Conservation (phyloP, 2,113 vertebrate genomes). For the Scalopus aquaticus region DNA sequence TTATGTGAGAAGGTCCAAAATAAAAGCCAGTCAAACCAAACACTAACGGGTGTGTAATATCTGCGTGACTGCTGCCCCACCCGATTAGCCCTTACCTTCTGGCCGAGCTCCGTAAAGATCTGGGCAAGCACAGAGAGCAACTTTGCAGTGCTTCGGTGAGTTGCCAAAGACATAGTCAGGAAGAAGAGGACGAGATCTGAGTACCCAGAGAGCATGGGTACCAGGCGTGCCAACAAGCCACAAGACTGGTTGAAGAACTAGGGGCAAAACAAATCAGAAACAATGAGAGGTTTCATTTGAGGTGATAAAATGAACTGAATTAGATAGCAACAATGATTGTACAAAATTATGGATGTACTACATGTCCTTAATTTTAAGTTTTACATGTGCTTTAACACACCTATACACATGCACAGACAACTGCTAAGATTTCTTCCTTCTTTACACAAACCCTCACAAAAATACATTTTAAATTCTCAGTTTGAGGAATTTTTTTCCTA, state of each 20-base stretch:
- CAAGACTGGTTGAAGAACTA: conserved; percentile 89
- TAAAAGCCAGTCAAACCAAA: background rate
- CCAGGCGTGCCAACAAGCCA: conserved; percentile 87
- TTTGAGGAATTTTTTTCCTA: background rate
- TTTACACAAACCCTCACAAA: conserved; percentile 7
- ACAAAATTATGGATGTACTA: background rate
- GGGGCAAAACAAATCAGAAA: conserved; percentile 34
- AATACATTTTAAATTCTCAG: conserved; percentile 1
- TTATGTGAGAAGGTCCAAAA: background rate
- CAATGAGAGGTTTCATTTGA: background rate
- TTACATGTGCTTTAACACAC: background rate
- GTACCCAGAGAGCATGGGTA: conserved; percentile 92
- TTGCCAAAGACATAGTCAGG: conserved; percentile 89
- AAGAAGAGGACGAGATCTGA: conserved; percentile 92
- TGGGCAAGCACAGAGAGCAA: conserved; percentile 92
- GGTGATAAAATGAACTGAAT: background rate
- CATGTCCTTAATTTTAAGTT: background rate
- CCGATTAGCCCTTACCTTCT: conserved; percentile 88
- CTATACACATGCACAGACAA: background rate
- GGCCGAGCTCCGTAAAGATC: conserved; percentile 94
- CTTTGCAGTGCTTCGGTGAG: conserved; percentile 94
- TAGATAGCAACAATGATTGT: background rate
- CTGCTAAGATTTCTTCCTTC: background rate
- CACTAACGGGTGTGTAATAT: background rate
- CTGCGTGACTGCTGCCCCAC: background rate